Conservation (phyloP, 1,140 invertebrate species). For the Tenebrio molitor region DNA sequence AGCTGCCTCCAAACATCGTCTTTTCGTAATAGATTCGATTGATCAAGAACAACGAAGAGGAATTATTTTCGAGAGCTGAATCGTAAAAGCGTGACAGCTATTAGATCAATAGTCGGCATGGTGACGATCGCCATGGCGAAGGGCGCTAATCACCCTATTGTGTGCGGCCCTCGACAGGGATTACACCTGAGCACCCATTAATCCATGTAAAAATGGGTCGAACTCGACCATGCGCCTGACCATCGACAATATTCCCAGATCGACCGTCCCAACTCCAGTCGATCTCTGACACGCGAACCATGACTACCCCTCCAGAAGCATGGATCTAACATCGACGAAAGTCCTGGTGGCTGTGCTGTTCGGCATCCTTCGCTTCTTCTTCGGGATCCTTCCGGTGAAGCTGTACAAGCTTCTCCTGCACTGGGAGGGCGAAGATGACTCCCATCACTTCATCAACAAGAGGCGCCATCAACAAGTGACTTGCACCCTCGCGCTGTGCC, state of each 20-base stretch:
- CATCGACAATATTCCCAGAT: background rate
- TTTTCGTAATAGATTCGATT: too few relatives aligned
- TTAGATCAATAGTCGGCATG: slow-evolving; percentile 13
- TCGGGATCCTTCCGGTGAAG: slow-evolving; percentile 64
- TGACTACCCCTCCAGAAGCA: slow-evolving; percentile 26
- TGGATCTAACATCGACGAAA: slow-evolving; percentile 62
- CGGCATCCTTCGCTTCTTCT: slow-evolving; percentile 62
- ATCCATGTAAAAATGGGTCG: background rate
- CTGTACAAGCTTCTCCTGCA: slow-evolving; percentile 58
- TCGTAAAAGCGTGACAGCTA: background rate
- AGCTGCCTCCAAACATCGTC: slow-evolving; percentile 43
- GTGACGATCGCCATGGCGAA: slow-evolving; percentile 1
- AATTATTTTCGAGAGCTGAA: background rate
- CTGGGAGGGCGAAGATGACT: slow-evolving; percentile 58
- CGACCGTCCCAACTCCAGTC: background rate
- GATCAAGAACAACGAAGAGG: too few relatives aligned
- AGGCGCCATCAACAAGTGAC: slow-evolving; percentile 59
- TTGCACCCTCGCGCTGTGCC: slow-evolving; percentile 63
- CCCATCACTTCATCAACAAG: slow-evolving; percentile 56
- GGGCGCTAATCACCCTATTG: background rate
- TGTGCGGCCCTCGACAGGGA: background rate
- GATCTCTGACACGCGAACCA: background rate
- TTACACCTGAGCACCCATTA: background rate
- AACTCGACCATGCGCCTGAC: slow-evolving; percentile 19
- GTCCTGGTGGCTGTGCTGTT: slow-evolving; percentile 63